Base-by-base conservation (phyloP, 2,797 vertebrate species). In the Arctocebus calabarensis region DNA sequence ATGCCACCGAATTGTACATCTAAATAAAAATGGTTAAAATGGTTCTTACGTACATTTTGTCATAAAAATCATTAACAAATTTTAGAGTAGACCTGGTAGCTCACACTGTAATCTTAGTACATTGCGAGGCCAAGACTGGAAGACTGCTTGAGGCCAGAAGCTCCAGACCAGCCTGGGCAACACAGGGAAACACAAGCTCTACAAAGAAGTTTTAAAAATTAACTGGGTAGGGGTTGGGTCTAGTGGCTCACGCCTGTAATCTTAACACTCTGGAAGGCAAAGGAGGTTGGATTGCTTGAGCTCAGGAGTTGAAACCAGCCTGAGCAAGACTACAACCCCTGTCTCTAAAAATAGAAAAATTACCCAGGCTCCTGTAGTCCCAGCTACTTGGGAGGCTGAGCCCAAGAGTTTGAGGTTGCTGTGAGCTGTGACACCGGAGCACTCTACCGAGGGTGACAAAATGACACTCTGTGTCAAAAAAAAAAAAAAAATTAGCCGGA, bases 21-120 rank as follows among this genome's bases (percentile, higher is more conserved):
- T 55, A 84, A 83, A 89, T 52, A 61, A 64, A 84, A 90, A 77
- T n/a, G 19, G 34, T 61, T 91, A 84, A 96, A 71, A 84, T 6
- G 5, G 5, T 71, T 40, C 74, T 34, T 59, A 48, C 9, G 5
- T 75, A 23, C 45, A 43, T 90, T 93, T 93, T 27, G 23, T 12
- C 59, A 88, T 2, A 59, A 84, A 71, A 55, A 16, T 68, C n/a
- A 40, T 40, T 83, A 40, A 37, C 88, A 79, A 77, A n/a, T n/a
- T 66, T 19, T 66, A 32, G 32, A 19, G 17, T 32, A 19, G 64
- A 32, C 64, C 19, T 66, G 64, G 64, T n/a, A 32, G 32, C 32
- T 66, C 64, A 66, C 8, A 7, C 64, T n/a, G 16, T 66, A n/a
- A 66, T 66, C 32, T 66, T 17, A 66, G 64, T 1, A 1, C 32